A percentile compares a stretch with the other conserved stretches of the same genome.
Evolutionary conservation across 1,140 invertebrate species (phyloP).

Genomic region (Solenopsis fugax): DNA sequence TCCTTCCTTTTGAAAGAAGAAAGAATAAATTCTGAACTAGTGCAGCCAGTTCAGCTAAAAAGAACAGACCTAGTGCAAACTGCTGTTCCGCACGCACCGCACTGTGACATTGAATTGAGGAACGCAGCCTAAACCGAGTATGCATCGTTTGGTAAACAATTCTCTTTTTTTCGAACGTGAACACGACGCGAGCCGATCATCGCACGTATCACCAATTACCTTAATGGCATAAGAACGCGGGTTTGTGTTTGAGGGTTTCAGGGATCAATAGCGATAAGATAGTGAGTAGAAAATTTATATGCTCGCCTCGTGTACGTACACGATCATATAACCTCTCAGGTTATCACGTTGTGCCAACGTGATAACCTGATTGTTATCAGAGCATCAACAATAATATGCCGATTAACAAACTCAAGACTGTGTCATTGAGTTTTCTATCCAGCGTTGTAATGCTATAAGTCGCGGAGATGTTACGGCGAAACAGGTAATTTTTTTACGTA

Average conservation of each 20-base stretch:
- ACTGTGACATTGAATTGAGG: not conserved
- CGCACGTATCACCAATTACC: not conserved
- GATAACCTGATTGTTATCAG: not conserved
- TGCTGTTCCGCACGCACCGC: too few relatives aligned
- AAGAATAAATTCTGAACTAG: too few relatives aligned
- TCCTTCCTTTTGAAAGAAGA: too few relatives aligned
- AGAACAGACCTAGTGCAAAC: too few relatives aligned
- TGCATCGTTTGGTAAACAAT: conserved; percentile 29
- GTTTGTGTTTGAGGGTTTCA: not conserved
- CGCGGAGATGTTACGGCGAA: conserved; percentile 79
- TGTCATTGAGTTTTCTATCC: not conserved
- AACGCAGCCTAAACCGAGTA: not conserved
- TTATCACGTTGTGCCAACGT: conserved; percentile 23
- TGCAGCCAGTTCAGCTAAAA: too few relatives aligned
- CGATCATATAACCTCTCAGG: conserved; percentile 48
- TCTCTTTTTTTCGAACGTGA: conserved; percentile 34
- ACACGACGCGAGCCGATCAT: not conserved
- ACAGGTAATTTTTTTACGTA: conserved; percentile 72
- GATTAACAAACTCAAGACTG: conserved; percentile 15
- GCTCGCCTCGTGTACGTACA: not conserved
- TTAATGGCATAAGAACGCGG: not conserved
- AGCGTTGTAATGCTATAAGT: conserved; percentile 28
- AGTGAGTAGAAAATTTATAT: not conserved
- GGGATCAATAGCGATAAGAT: not conserved
- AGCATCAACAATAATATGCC: not conserved